These are phyloP conservation scores for Trinectes maculatus DNA, from an alignment of 2,113 vertebrate genomes.

Conservation along the genomic window DNA sequence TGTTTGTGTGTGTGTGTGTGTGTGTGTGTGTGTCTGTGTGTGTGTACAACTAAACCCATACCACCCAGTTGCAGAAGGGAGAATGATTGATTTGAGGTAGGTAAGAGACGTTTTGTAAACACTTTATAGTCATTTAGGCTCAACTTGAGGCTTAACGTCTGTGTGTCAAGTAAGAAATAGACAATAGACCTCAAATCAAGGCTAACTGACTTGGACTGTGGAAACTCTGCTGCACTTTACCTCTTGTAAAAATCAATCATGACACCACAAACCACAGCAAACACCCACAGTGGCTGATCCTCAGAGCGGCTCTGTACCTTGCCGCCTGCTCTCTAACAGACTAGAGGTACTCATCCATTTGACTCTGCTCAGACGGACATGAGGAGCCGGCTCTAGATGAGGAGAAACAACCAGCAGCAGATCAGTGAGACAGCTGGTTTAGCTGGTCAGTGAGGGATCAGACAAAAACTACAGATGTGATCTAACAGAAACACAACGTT, in stretches of 20 bases:
- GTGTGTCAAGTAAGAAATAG: background rate
- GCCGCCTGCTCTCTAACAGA: conserved; percentile 81
- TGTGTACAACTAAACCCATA: background rate
- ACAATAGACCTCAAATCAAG: background rate
- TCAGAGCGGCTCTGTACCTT: conserved; percentile 75
- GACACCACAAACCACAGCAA: conserved; percentile 52
- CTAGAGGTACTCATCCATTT: conserved; percentile 83
- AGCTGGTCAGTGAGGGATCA: background rate
- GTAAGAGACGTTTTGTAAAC: background rate
- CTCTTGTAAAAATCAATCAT: conserved; percentile 18
- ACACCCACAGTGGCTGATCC: conserved; percentile 32
- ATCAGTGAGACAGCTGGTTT: conserved; percentile 3
- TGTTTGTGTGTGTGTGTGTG: too few species aligned
- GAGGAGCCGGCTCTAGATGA: conserved; percentile 70
- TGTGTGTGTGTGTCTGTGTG: too few species aligned
- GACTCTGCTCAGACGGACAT: conserved; percentile 77
- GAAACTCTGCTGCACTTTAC: conserved; percentile 12
- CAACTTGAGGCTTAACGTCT: conserved; percentile 13
- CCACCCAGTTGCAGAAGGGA: conserved; percentile 10
- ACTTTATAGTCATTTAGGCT: conserved; percentile 1
- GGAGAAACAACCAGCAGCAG: conserved; percentile 58
- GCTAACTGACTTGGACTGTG: background rate
- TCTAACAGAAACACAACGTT: too few species aligned
- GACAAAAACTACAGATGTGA: background rate
- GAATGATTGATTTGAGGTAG: conserved; percentile 37